phyloP scores from a whole-genome alignment of 2,797 vertebrate genomes.

The Hemibagrus guttatus region DNA sequence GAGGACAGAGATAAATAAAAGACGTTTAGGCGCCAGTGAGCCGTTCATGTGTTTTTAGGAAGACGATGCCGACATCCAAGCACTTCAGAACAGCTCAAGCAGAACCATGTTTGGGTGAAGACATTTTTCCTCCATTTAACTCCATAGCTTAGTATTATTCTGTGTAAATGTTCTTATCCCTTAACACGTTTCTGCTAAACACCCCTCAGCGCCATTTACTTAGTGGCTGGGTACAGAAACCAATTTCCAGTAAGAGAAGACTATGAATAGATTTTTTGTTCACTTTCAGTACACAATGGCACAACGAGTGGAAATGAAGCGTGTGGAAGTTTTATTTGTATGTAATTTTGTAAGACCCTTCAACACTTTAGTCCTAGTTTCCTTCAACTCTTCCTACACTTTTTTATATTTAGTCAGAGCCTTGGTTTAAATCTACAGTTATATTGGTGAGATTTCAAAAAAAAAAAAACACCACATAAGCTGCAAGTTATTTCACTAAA shows the following conservation, averaged over 20 bases:
- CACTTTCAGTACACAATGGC: background rate
- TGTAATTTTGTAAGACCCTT: background rate
- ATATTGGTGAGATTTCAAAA: background rate
- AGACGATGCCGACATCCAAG: background rate
- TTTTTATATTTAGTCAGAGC: conserved; percentile 10
- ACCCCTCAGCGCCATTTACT: background rate
- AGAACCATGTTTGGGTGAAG: background rate
- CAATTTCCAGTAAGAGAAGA: background rate
- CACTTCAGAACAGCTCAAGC: background rate
- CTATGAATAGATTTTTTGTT: background rate
- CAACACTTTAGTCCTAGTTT: background rate
- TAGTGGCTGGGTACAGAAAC: background rate
- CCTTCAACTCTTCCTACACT: background rate
- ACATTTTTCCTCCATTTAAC: too few species aligned
- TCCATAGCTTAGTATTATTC: background rate
- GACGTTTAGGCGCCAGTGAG: background rate
- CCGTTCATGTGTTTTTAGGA: background rate
- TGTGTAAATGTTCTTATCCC: background rate
- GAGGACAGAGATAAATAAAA: background rate
- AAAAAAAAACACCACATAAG: background rate
- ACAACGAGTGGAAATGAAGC: background rate
- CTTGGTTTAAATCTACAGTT: conserved; percentile 26
- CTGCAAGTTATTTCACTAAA: background rate
- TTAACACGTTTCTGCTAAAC: background rate
- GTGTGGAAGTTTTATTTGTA: conserved; percentile 2